Conservation (phyloP, 2,797 vertebrate species). For the Nyctalus aviator region DNA sequence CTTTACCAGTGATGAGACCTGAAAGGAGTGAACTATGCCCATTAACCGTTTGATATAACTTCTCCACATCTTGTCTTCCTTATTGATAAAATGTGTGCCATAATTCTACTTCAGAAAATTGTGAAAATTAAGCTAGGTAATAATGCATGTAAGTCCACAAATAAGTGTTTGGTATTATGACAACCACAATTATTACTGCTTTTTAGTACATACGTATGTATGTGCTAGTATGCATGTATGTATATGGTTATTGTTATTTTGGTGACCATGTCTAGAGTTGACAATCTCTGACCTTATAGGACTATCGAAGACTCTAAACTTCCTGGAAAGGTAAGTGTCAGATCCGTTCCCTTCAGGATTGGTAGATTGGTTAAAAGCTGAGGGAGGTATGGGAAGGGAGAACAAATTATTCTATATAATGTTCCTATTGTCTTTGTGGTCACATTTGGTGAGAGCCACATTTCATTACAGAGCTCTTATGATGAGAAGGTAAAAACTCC, state of each 20-base stretch:
- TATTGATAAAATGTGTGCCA: background rate
- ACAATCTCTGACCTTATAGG: background rate
- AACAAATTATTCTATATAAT: background rate
- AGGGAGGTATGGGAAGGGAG: background rate
- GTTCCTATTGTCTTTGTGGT: background rate
- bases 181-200: background rate
- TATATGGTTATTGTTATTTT: conserved; percentile 28
- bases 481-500: background rate
- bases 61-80: background rate
- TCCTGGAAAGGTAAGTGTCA: background rate
- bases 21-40: background rate
- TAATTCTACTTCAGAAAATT: background rate
- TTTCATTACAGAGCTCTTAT: background rate
- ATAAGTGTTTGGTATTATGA: background rate
- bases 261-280: background rate
- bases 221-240: background rate
- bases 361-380: background rate
- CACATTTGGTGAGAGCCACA: background rate
- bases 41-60: background rate
- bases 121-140: background rate
- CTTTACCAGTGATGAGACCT: background rate
- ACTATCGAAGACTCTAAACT: background rate
- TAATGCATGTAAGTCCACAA: background rate
- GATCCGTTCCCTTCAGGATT: background rate
- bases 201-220: background rate